A percentile compares a stretch with the other conserved stretches of the same genome.
Conservation (phyloP, 2,797 vertebrate genomes). For the Percopsis omiscomaycus region DNA sequence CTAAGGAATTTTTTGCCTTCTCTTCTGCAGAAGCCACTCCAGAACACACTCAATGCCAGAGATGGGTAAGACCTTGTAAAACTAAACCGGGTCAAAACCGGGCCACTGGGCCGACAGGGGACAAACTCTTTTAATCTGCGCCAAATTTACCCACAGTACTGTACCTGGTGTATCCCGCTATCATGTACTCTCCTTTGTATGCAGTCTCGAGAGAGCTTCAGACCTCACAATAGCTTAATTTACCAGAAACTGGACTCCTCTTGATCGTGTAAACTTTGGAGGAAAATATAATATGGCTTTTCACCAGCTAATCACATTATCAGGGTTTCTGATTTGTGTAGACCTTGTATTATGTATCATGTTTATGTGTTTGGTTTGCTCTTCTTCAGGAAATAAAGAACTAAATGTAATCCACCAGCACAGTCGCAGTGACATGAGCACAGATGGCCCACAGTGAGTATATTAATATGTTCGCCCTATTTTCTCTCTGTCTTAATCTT, state of each 20-base stretch:
- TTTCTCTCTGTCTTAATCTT: neutral
- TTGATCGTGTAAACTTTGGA: neutral
- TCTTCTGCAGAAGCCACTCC: conserved; percentile 52
- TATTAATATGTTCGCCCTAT: neutral
- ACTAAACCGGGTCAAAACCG: neutral
- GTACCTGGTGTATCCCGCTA: neutral
- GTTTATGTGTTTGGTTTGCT: conserved; percentile 1
- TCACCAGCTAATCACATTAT: too few relatives aligned
- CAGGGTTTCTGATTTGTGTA: neutral
- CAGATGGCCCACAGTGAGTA: conserved; percentile 60
- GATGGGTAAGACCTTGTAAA: conserved; percentile 56
- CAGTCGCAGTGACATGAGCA: conserved; percentile 56
- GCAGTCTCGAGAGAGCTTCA: conserved; percentile 16
- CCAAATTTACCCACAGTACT: neutral
- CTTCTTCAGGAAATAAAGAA: conserved; percentile 50
- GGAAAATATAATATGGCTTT: neutral
- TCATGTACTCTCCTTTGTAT: neutral
- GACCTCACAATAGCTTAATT: conserved; percentile 2
- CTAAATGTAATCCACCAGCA: conserved; percentile 58
- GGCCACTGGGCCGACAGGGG: neutral
- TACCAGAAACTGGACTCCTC: neutral
- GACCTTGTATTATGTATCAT: neutral
- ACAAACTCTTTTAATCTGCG: neutral
- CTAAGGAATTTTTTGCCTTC: neutral
- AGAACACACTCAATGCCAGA: conserved; percentile 63